phyloP scores from a whole-genome alignment of 1,140 invertebrate genomes.

The Euwallacea similis region DNA sequence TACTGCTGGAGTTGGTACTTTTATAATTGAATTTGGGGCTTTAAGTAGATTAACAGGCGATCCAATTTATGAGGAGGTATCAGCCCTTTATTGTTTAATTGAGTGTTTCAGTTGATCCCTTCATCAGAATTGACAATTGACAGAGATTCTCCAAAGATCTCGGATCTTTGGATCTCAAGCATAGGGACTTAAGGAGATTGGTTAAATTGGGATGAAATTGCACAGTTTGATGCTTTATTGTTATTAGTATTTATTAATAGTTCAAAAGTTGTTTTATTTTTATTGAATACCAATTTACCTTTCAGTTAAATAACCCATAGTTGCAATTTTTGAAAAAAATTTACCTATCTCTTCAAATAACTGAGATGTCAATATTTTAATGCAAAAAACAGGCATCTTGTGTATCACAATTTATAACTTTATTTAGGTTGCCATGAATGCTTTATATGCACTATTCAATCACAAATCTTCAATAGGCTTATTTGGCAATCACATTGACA shows the following conservation, averaged over 20 bases:
- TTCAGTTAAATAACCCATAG: not conserved
- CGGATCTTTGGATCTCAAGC: not conserved
- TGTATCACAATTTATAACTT: not conserved
- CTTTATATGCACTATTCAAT: slow-evolving; percentile 85
- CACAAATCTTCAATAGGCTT: slow-evolving; percentile 86
- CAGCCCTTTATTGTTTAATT: not conserved
- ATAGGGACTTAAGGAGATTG: too few relatives aligned
- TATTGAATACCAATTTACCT: too few relatives aligned
- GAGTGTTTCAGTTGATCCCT: not conserved
- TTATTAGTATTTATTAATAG: too few relatives aligned
- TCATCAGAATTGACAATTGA: not conserved
- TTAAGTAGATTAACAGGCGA: slow-evolving; percentile 93
- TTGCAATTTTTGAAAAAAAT: not conserved
- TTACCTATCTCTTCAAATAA: too few relatives aligned
- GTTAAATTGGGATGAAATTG: too few relatives aligned
- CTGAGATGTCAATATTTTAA: too few relatives aligned
- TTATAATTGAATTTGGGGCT: slow-evolving; percentile 96
- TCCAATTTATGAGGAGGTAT: slow-evolving; percentile 87
- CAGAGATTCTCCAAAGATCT: not conserved
- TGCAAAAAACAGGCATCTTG: not conserved
- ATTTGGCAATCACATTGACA: slow-evolving; percentile 96
- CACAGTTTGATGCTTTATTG: too few relatives aligned
- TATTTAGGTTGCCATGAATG: slow-evolving; percentile 82
- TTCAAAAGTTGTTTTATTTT: too few relatives aligned
- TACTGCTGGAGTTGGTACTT: slow-evolving; percentile 97